Evolutionary conservation across 2,113 vertebrate genomes (phyloP).

Genomic region (Thinocorus orbignyianus): DNA sequence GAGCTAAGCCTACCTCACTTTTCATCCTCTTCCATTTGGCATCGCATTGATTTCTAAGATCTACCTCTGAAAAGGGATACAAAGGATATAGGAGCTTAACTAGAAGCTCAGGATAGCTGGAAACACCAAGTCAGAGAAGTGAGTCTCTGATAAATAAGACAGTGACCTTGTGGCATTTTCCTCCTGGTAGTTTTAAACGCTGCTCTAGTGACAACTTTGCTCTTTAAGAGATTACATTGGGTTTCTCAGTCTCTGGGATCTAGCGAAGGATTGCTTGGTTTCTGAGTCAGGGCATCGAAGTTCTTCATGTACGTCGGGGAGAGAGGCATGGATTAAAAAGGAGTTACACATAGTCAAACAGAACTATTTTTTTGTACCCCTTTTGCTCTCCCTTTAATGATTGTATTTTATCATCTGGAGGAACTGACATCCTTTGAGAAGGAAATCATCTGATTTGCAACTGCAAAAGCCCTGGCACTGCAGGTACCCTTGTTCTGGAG

Average conservation of each 20-base stretch:
- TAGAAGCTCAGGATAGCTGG: neutral
- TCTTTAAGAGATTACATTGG: neutral
- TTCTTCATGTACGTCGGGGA: neutral
- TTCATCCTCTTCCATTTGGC: neutral
- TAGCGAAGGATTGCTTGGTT: neutral
- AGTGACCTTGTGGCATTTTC: neutral
- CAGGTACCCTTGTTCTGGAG: neutral
- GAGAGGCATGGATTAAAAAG: neutral
- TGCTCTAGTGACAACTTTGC: neutral
- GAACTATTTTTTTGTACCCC: neutral
- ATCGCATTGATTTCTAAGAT: neutral
- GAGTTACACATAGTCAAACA: neutral
- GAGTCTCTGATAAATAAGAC: neutral
- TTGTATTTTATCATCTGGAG: neutral
- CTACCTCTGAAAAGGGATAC: neutral
- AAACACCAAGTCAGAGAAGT: neutral
- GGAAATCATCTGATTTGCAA: neutral
- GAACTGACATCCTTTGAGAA: neutral
- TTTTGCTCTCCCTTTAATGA: neutral
- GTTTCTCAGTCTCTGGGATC: neutral
- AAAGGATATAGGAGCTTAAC: neutral
- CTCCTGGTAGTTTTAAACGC: neutral
- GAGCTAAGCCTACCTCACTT: neutral
- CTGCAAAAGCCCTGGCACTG: rapidly evolving
- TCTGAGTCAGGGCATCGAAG: neutral